These are phyloP conservation scores for Sarcoramphus papa DNA, from an alignment of 2,797 vertebrate genomes.

Conservation along the genomic window DNA sequence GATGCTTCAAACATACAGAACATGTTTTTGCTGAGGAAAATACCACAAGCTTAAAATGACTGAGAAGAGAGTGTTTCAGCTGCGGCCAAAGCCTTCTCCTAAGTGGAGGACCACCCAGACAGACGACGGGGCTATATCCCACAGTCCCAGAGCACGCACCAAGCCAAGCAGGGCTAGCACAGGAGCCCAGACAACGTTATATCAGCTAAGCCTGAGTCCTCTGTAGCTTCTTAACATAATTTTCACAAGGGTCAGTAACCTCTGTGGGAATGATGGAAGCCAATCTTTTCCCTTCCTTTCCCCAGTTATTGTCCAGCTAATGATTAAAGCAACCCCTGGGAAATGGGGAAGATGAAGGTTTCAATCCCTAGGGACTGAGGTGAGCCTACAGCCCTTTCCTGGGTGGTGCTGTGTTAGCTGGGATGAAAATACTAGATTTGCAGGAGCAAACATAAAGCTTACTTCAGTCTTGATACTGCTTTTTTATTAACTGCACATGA, in stretches of 20 bases:
- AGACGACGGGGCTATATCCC: accelerated
- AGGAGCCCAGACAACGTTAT: background rate
- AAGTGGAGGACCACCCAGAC: background rate
- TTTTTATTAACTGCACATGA: background rate
- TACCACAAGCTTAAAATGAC: background rate
- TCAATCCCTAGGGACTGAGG: background rate
- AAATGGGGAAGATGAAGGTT: background rate
- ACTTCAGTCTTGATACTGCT: background rate
- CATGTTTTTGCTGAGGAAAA: background rate
- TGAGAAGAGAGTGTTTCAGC: background rate
- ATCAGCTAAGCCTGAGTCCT: background rate
- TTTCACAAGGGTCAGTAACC: background rate
- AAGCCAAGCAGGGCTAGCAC: background rate
- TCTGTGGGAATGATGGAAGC: background rate
- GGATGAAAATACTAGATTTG: background rate
- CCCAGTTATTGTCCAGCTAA: background rate
- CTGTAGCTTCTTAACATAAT: background rate
- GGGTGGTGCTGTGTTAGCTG: background rate
- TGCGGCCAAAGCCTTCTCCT: background rate
- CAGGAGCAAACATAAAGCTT: background rate
- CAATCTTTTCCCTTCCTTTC: background rate
- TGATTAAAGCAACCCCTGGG: conserved; percentile 11
- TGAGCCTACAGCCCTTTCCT: background rate
- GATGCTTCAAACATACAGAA: background rate
- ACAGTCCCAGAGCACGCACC: accelerated